Percentiles rank a stretch among this genome's conserved stretches.
Evolutionary conservation across 2,113 vertebrate species (phyloP).

Genomic region (Brachyhypopomus occidentalis): DNA sequence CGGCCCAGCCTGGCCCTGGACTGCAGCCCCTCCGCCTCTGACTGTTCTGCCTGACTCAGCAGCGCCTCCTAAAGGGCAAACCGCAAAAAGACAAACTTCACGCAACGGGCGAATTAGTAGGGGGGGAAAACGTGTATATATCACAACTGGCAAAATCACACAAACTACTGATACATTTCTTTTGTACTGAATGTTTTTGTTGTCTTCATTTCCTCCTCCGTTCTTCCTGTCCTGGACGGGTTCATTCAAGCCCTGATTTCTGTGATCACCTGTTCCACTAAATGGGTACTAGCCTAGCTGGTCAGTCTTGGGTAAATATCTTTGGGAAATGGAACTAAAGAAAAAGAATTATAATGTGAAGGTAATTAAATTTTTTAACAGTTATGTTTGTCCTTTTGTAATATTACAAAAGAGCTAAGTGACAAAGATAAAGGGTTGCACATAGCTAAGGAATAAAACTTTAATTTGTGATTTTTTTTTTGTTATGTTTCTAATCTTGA

Average conservation of each 20-base stretch:
- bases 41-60: constrained; percentile 85
- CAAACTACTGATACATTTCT: constrained; percentile 97
- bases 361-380: constrained; percentile 83
- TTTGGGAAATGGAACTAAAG: constrained; percentile 73
- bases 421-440: constrained; percentile 96
- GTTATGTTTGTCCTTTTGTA: constrained; percentile 83
- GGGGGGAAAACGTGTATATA: constrained; percentile 91
- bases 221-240: constrained; percentile 83
- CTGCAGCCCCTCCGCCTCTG: constrained; percentile 80
- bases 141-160: constrained; percentile 90
- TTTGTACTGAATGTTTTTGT: constrained; percentile 77
- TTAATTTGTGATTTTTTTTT: constrained; percentile 92
- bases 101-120: constrained; percentile 68
- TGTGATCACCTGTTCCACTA: constrained; percentile 77
- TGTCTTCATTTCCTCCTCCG: constrained; percentile 80
- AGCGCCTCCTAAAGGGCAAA: constrained; percentile 72
- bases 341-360: constrained; percentile 84
- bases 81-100: constrained; percentile 58
- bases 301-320: constrained; percentile 89
- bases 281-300: constrained; percentile 86
- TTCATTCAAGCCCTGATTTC: constrained; percentile 70
- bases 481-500: constrained; percentile 95
- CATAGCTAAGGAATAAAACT: constrained; percentile 94
- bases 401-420: constrained; percentile 88
- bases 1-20: constrained; percentile 77